Conservation (phyloP, 1,140 invertebrate species). For the Pseudomyrmex flavicornis region DNA sequence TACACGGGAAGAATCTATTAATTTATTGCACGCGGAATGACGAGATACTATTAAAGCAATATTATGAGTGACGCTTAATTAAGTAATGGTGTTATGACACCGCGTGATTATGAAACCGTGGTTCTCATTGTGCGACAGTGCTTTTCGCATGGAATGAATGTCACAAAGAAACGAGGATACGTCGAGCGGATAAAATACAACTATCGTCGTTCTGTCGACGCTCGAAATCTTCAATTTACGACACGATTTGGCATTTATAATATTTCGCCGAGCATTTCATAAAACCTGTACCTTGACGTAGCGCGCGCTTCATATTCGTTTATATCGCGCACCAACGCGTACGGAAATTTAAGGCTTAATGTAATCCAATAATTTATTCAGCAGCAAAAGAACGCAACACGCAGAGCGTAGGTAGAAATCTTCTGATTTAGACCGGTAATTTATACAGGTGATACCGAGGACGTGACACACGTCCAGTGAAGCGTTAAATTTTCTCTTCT, state of each 20-base stretch:
- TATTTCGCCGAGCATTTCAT: background rate
- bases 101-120: background rate
- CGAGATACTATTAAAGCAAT: background rate
- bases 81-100: background rate
- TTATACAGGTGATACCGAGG: conserved; percentile 10
- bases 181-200: background rate
- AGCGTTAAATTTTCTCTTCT: conserved; percentile 13
- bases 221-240: conserved; percentile 37
- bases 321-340: background rate
- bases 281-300: background rate
- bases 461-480: background rate
- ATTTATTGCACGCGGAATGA: background rate
- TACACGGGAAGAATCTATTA: background rate
- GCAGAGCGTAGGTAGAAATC: conserved; percentile 20
- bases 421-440: conserved; percentile 26
- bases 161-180: background rate
- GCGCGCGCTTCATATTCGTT: conserved; percentile 41
- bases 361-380: conserved; percentile 55
- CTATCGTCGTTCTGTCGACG: background rate
- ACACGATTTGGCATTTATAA: conserved; percentile 29
- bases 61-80: conserved; percentile 6
- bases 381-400: background rate
- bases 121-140: background rate
- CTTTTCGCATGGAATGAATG: background rate
- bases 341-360: conserved; percentile 34